These are phyloP conservation scores for Petrolisthes manimaculis DNA, from an alignment of 2,888 invertebrate species.

Conservation along the genomic window DNA sequence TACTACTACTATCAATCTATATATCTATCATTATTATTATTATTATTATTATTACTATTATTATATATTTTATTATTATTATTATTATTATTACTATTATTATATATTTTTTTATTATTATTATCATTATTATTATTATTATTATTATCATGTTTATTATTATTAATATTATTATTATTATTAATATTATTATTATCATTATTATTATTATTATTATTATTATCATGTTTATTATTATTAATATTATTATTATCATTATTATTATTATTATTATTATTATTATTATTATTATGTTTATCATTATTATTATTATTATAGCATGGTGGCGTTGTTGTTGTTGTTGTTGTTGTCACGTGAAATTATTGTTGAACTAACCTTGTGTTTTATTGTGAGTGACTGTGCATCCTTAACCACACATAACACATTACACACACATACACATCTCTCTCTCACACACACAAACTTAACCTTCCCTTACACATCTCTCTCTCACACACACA, in stretches of 20 bases:
- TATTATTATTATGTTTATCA: constrained; percentile 12
- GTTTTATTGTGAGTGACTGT: too few species aligned
- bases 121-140: constrained; percentile 22
- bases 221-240: constrained; percentile 18
- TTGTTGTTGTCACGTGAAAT: too few species aligned
- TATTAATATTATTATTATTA: constrained; percentile 22
- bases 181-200: constrained; percentile 24
- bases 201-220: constrained; percentile 26
- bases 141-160: constrained; percentile 16
- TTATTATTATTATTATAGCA: constrained; percentile 24
- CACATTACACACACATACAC: too few species aligned
- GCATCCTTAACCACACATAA: too few species aligned
- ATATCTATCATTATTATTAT: constrained; percentile 11
- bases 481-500: not conserved
- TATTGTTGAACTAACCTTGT: too few species aligned
- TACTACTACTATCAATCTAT: not conserved
- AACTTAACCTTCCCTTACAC: not conserved
- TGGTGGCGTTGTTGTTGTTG: too few species aligned
- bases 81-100: constrained; percentile 21
- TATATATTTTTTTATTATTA: constrained; percentile 12
- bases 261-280: constrained; percentile 22
- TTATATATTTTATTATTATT: constrained; percentile 8
- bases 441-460: not conserved
- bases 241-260: constrained; percentile 24
- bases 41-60: constrained; percentile 26